phyloP scores from a whole-genome alignment of 2,888 invertebrate genomes.

The Sesamia inferens region DNA sequence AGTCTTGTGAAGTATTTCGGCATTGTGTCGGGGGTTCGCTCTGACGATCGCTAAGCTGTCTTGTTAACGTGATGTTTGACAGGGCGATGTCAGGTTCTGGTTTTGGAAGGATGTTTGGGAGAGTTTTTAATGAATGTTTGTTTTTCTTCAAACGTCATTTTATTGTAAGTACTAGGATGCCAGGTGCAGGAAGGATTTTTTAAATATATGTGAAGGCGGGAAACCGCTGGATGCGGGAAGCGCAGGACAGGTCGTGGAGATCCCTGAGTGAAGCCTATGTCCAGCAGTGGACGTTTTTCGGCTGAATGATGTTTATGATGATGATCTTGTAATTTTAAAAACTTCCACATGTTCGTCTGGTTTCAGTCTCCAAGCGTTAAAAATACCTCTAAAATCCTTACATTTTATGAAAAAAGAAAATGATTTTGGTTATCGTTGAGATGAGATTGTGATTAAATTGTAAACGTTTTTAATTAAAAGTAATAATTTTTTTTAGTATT shows the following conservation, averaged over 20 bases:
- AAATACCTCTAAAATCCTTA: neutral
- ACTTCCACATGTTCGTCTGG: no score
- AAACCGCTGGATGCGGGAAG: no score
- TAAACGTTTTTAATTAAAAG: neutral
- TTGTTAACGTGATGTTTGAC: constrained; percentile 44
- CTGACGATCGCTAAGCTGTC: constrained; percentile 32
- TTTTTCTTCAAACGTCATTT: neutral
- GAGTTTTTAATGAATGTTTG: constrained; percentile 9
- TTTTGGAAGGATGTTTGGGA: neutral
- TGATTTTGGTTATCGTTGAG: neutral
- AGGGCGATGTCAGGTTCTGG: constrained; percentile 2
- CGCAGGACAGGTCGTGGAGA: no score
- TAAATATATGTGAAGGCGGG: neutral
- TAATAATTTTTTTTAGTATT: neutral
- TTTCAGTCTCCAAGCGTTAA: neutral
- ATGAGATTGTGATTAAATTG: neutral
- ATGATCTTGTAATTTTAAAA: no score
- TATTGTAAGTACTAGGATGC: neutral
- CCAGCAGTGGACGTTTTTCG: no score
- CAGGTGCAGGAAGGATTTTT: neutral
- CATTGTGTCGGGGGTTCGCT: constrained; percentile 33
- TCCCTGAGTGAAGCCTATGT: no score
- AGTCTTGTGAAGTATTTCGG: constrained; percentile 50
- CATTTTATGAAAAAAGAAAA: no score
- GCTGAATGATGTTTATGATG: no score